phyloP scores from a whole-genome alignment of 2,113 vertebrate genomes.

The Morone chrysops region DNA sequence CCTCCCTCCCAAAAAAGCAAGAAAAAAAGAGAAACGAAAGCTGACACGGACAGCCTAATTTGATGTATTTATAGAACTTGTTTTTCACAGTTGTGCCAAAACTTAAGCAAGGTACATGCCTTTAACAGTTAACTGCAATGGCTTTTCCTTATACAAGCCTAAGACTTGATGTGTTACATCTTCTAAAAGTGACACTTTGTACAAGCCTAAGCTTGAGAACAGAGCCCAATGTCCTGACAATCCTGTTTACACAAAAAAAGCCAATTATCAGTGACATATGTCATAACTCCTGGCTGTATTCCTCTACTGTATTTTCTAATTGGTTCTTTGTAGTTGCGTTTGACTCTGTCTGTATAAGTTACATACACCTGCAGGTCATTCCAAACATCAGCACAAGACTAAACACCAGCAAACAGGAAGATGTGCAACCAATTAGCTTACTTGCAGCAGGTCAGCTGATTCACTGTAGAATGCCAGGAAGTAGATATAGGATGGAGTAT shows the following conservation, averaged over 20 bases:
- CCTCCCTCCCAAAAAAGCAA: background rate
- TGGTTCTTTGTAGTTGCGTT: background rate
- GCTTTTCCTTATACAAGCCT: constrained; percentile 3
- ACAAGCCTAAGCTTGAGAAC: constrained; percentile 50
- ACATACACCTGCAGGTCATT: constrained; percentile 54
- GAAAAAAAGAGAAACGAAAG: constrained; percentile 56
- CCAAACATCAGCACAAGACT: constrained; percentile 30
- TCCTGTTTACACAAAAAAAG: constrained; percentile 48
- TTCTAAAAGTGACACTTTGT: constrained; percentile 21
- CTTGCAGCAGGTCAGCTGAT: constrained; percentile 21
- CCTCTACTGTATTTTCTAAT: constrained; percentile 9
- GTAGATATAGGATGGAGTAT: background rate
- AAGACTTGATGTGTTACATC: constrained; percentile 31
- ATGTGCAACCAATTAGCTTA: constrained; percentile 36
- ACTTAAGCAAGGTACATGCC: background rate
- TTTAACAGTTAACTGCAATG: background rate
- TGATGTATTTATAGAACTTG: constrained; percentile 43
- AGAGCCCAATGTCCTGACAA: constrained; percentile 46
- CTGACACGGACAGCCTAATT: constrained; percentile 10
- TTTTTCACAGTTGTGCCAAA: constrained; percentile 42
- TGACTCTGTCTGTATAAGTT: constrained; percentile 38
- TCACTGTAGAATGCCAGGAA: constrained; percentile 10
- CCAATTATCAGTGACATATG: constrained; percentile 40
- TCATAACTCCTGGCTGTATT: background rate
- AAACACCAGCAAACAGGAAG: background rate